Evolutionary conservation across 2,113 vertebrate genomes (phyloP).

Genomic region (Salminus brasiliensis): DNA sequence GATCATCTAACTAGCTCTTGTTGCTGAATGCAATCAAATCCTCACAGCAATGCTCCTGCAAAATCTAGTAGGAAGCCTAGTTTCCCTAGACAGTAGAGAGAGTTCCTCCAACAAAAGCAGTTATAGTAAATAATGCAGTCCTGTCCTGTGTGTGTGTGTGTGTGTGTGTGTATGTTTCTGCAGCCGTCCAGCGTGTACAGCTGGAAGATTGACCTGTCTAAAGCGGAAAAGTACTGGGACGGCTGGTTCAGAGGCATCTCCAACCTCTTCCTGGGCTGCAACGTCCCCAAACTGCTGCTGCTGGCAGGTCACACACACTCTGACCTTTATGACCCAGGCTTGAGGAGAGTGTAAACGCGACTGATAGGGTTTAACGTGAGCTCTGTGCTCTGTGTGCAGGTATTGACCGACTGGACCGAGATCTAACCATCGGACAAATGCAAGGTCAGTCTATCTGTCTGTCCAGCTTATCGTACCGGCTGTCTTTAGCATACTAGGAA

Average conservation of each 20-base stretch:
- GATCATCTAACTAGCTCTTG: too few relatives aligned
- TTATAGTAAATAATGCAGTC: too few relatives aligned
- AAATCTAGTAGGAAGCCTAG: too few relatives aligned
- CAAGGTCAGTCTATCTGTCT: constrained; percentile 60
- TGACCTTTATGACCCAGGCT: too few relatives aligned
- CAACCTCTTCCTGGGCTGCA: constrained; percentile 72
- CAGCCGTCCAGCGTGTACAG: constrained; percentile 62
- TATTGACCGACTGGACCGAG: constrained; percentile 73
- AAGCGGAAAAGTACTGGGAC: constrained; percentile 77
- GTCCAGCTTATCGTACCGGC: too few relatives aligned
- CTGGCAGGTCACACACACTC: constrained; percentile 62
- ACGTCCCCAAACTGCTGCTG: constrained; percentile 74
- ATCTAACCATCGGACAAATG: constrained; percentile 75
- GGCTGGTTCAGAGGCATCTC: constrained; percentile 77
- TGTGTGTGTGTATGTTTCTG: constrained; percentile 1
- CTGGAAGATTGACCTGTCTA: constrained; percentile 74
- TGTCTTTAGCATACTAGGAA: not conserved
- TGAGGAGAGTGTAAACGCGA: too few relatives aligned
- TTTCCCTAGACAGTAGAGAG: too few relatives aligned
- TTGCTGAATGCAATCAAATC: too few relatives aligned
- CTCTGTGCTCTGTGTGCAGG: constrained; percentile 57
- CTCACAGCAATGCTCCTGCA: too few relatives aligned
- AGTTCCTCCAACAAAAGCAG: too few relatives aligned
- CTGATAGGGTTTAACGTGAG: not conserved
- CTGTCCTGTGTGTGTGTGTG: too few relatives aligned